These are phyloP conservation scores for Chromobotia macracanthus DNA, from an alignment of 2,797 vertebrate genomes.

Conservation along the genomic window DNA sequence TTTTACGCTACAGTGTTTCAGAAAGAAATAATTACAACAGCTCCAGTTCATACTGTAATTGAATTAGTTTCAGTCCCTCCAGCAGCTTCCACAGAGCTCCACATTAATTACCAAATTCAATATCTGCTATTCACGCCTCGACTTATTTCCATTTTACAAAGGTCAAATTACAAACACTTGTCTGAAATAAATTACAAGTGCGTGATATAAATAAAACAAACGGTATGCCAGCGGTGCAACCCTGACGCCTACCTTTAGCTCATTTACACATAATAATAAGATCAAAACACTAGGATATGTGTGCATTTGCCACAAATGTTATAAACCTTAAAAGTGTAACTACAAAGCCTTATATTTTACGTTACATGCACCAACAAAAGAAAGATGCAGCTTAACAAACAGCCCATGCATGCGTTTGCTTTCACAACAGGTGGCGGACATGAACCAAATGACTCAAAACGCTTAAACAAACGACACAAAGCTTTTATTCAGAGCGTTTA, in stretches of 20 bases:
- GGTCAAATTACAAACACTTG: conserved; percentile 73
- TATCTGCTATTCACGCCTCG: conserved; percentile 73
- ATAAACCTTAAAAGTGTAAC: neutral
- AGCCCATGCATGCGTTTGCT: neutral
- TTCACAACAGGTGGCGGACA: conserved; percentile 29
- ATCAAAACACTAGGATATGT: neutral
- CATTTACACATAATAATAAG: neutral
- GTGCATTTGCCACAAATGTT: neutral
- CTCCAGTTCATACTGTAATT: conserved; percentile 77
- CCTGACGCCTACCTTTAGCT: neutral
- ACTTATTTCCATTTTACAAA: conserved; percentile 79
- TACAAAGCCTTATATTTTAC: neutral
- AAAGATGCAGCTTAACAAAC: conserved; percentile 15
- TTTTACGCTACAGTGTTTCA: conserved; percentile 68
- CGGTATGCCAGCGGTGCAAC: neutral
- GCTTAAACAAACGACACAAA: conserved; percentile 16
- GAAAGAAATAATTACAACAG: conserved; percentile 76
- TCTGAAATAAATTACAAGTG: conserved; percentile 66
- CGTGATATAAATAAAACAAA: conserved; percentile 48
- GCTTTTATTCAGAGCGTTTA: conserved; percentile 18
- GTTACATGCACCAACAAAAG: neutral
- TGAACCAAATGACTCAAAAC: conserved; percentile 29
- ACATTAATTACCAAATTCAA: conserved; percentile 81
- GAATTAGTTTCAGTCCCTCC: conserved; percentile 73
- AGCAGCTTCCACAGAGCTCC: conserved; percentile 73